Evolutionary conservation across 2,113 vertebrate species (phyloP).

Genomic region (Labeo catla): DNA sequence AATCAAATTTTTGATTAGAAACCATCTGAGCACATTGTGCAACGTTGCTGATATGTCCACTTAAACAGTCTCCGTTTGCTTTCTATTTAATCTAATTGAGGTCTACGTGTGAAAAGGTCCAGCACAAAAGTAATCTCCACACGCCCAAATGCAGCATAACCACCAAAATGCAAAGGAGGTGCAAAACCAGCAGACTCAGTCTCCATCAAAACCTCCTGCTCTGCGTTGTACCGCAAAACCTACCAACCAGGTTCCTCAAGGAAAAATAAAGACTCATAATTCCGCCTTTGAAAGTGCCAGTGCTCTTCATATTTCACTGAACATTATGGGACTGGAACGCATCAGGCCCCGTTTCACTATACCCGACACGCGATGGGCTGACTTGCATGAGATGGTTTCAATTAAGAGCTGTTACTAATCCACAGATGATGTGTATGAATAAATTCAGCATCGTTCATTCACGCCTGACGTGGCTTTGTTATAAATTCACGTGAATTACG

Average conservation of each 20-base stretch:
- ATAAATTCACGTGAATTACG: constrained; percentile 60
- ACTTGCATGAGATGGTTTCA: constrained; percentile 64
- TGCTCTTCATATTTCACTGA: constrained; percentile 41
- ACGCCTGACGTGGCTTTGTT: constrained; percentile 53
- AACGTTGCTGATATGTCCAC: neutral
- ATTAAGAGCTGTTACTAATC: constrained; percentile 64
- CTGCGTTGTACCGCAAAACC: constrained; percentile 25
- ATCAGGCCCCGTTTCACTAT: constrained; percentile 32
- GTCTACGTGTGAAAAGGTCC: neutral
- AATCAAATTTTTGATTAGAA: neutral
- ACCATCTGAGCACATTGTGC: neutral
- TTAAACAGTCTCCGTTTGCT: neutral
- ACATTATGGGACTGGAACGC: constrained; percentile 25
- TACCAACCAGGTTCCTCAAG: constrained; percentile 37
- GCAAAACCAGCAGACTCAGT: neutral
- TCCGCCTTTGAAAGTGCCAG: constrained; percentile 26
- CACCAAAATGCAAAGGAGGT: neutral
- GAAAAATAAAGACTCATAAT: constrained; percentile 47
- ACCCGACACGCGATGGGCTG: constrained; percentile 18
- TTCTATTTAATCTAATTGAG: neutral
- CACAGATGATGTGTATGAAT: constrained; percentile 53
- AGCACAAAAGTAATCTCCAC: neutral
- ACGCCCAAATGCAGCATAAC: neutral
- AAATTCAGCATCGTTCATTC: constrained; percentile 60
- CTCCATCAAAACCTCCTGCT: constrained; percentile 32